Base-by-base conservation (phyloP, 2,888 invertebrate genomes). In the Agrilus biguttatus region DNA sequence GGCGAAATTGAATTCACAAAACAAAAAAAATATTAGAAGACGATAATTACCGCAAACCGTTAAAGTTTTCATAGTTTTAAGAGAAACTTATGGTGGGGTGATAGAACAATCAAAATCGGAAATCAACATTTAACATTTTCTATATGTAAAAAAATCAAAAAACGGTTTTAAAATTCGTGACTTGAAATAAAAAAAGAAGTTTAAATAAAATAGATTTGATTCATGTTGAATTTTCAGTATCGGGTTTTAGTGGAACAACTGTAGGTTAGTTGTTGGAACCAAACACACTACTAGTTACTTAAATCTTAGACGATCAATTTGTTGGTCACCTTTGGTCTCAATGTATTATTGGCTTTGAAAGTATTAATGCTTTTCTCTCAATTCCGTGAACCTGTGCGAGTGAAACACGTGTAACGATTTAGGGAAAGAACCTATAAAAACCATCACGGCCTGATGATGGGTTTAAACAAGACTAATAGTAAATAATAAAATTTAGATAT, bases 311-410 rank as follows among this genome's bases (percentile, higher is more conserved):
- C 53, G 55, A 50, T 52, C 55, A 50, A 51, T 48, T 51, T 52
- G 47, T 53, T 54, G 54, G 55, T 56, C 57, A 55, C 58, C 56
- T 60, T 59, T 61, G 61, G 63, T 64, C 60, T 60, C 54, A 58
- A 61, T 63, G 63, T 63, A 62, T 23, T 61, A 62, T 65, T 63
- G 59, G 63, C 63, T 66, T 64, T 55, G 28, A 28, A 62, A 63
- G 59, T 63, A 63, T 64, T 61, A 63, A 61, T 58, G 59, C 58
- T 59, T 54, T 57, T 56, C 54, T 28, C 46, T 55, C 55, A 57
- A 62, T 62, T 61, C 59, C 58, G 61, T 63, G 62, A 64, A 63
- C 62, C 63, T 61, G 55, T 28, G 54, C 57, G 55, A 51, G 51
- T 54, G 48, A 42, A 49, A 50, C 53, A 58, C 53, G 53, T 56